Base-by-base conservation (phyloP, 2,888 invertebrate genomes). In the Andrena hattorfiana region DNA sequence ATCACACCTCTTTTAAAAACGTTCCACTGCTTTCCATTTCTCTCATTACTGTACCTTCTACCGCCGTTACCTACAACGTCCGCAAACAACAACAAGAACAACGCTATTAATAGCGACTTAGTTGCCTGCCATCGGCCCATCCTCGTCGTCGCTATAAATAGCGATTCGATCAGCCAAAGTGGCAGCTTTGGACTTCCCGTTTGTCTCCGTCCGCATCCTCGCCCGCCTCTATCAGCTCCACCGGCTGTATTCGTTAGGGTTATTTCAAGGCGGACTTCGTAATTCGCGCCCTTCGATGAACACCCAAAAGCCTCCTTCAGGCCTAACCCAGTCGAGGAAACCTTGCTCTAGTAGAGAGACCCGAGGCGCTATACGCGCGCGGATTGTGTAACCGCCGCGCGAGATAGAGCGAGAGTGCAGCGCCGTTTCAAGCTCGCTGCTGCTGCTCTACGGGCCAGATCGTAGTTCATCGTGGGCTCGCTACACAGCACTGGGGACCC, bases 371-470 rank as follows among this genome's bases (percentile, higher is more conserved):
- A 56, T 30, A 68, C 49, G 26, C 67, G n/a, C 35, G 64, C 20
- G 54, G 84, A 83, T 84, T 84, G 84, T 84, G 78, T 84, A 84
- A 84, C 72, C 51, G 30, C 42, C 13, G 26, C 56, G 56, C 8
- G 71, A 48, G 67, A 74, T 64, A 73, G 76, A 67, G 73, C 84
- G 86, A 74, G 68, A 87, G 82, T 75, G 85, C 76, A 77, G 82
- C 69, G 70, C 69, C 74, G 73, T 68, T 83, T 83, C 86, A 32
- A 32, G 48, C 56, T 72, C 26, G 77, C 78, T 69, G 51, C 62
- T 70, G 67, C 77, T 81, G 73, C 87, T 79, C 77, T 56, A 60
- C 77, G 48, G 56, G 70, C 78, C 70, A 35, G 68, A 62, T 69
- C 83, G 67, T 84, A 83, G 74, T 68, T 77, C 54, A 49, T 51